A percentile compares a stretch with the other conserved stretches of the same genome.
phyloP scores from a whole-genome alignment of 2,113 vertebrate species.

The Spea multiplicata region DNA sequence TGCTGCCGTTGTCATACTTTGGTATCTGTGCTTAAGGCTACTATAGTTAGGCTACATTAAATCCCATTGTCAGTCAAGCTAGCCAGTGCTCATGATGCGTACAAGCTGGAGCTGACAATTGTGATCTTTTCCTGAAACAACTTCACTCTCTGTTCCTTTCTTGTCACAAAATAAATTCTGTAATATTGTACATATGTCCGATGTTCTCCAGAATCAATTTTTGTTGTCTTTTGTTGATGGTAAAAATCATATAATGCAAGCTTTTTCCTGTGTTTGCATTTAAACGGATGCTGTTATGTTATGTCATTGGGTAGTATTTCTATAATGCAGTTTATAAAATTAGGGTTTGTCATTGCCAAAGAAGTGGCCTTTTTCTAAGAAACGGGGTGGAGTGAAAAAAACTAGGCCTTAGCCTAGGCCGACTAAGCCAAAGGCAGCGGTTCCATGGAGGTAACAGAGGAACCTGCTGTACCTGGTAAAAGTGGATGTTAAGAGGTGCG shows the following conservation, averaged over 20 bases:
- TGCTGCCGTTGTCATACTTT: slow-evolving; percentile 53
- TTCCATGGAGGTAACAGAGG: too few species aligned
- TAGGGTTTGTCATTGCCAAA: too few species aligned
- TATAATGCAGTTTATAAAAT: too few species aligned
- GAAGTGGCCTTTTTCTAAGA: too few species aligned
- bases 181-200: slow-evolving; percentile 43
- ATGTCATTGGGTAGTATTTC: not conserved
- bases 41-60: slow-evolving; percentile 60
- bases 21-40: slow-evolving; percentile 65
- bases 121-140: slow-evolving; percentile 56
- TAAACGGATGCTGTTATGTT: not conserved
- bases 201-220: slow-evolving; percentile 32
- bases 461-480: too few species aligned
- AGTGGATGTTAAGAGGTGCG: too few species aligned
- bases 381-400: too few species aligned
- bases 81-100: slow-evolving; percentile 54
- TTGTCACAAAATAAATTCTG: slow-evolving; percentile 20
- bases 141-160: slow-evolving; percentile 55
- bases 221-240: slow-evolving; percentile 12
- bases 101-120: slow-evolving; percentile 48
- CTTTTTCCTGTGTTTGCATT: not conserved
- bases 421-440: too few species aligned
- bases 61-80: slow-evolving; percentile 62
- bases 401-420: too few species aligned
- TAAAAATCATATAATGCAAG: slow-evolving; percentile 4